Conservation (phyloP, 2,888 invertebrate species). For the Rhagophthalmus giganteus region DNA sequence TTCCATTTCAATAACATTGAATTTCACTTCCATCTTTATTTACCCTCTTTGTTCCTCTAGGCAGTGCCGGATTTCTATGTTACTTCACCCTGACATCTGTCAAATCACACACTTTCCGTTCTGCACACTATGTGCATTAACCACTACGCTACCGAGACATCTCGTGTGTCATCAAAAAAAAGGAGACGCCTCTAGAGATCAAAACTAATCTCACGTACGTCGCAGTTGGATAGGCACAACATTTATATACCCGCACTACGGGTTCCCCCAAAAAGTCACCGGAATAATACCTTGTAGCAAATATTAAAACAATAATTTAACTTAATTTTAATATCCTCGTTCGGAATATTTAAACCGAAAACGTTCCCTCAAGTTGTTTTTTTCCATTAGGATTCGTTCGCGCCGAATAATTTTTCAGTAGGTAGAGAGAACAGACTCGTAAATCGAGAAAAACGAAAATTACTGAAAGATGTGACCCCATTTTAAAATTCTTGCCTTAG, state of each 20-base stretch:
- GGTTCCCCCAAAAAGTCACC: no score
- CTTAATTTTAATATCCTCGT: no score
- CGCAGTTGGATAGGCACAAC: neutral
- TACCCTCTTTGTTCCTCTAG: slow-evolving; percentile 26
- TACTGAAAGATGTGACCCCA: slow-evolving; percentile 24
- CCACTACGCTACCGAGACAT: slow-evolving; percentile 16
- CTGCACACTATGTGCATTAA: slow-evolving; percentile 21
- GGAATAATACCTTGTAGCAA: no score
- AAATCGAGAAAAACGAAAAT: slow-evolving; percentile 3
- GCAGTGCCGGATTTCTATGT: slow-evolving; percentile 24
- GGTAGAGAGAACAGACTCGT: neutral
- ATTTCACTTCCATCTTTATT: slow-evolving; percentile 30
- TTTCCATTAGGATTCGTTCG: neutral
- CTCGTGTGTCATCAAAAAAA: slow-evolving; percentile 16
- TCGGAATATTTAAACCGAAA: no score
- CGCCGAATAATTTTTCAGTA: neutral
- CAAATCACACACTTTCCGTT: slow-evolving; percentile 29
- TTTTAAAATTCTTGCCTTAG: slow-evolving; percentile 29
- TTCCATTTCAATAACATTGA: slow-evolving; percentile 30
- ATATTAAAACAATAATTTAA: no score
- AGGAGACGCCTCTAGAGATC: slow-evolving; percentile 7
- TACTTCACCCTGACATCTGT: slow-evolving; percentile 28
- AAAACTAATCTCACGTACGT: slow-evolving; percentile 12
- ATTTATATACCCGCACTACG: no score
- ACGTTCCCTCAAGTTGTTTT: no score